Conservation (phyloP, 2,888 invertebrate genomes). For the Volucella bombylans region DNA sequence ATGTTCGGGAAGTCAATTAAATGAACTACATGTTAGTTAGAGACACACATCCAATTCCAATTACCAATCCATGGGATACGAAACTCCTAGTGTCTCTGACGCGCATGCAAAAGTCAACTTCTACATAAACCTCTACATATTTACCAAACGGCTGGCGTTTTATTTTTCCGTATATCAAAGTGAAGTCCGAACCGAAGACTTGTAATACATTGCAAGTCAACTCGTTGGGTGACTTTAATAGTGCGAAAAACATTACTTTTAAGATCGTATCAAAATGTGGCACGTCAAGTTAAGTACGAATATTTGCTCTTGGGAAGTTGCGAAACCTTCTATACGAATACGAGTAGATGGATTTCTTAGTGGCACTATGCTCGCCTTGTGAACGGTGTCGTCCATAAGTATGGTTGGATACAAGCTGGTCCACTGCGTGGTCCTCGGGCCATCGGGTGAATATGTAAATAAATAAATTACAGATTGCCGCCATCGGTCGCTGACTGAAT, state of each 20-base stretch:
- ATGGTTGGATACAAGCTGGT: conserved; percentile 6
- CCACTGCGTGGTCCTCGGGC: conserved; percentile 13
- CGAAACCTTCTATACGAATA: not conserved
- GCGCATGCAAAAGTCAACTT: conserved; percentile 55
- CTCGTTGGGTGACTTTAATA: conserved; percentile 73
- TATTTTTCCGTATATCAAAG: conserved; percentile 68
- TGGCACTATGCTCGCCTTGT: no score
- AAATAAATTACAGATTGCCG: conserved; percentile 66
- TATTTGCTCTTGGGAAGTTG: conserved; percentile 24
- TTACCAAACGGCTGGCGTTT: conserved; percentile 17
- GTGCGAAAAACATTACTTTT: conserved; percentile 73
- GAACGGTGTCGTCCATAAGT: conserved; percentile 12
- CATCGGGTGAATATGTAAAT: conserved; percentile 35
- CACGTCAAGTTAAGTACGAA: conserved; percentile 67
- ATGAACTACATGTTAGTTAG: conserved; percentile 50
- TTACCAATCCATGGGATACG: conserved; percentile 16
- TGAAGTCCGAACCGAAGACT: conserved; percentile 55
- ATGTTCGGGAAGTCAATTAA: conserved; percentile 70
- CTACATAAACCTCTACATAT: not conserved
- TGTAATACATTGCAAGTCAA: conserved; percentile 72
- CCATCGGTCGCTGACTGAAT: conserved; percentile 47
- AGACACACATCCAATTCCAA: conserved; percentile 4
- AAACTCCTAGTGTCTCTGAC: conserved; percentile 40
- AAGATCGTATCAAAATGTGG: conserved; percentile 72
- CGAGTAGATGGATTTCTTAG: no score